phyloP scores from a whole-genome alignment of 1,140 invertebrate genomes.

The Drosophila tsacasi region DNA sequence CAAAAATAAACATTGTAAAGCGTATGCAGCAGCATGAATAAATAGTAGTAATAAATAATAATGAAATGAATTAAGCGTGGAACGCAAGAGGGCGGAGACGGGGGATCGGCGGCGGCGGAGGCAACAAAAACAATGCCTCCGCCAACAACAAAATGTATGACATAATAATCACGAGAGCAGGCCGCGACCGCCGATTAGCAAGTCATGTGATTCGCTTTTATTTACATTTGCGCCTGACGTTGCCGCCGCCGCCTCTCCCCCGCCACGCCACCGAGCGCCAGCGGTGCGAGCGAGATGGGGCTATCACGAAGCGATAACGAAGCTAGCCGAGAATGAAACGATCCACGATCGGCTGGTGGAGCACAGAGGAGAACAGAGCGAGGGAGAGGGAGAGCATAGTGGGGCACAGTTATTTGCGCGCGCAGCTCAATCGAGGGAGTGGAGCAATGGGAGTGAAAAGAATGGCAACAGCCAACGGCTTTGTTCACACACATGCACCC shows the following conservation, averaged over 20 bases:
- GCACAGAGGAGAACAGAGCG: conserved; percentile 1
- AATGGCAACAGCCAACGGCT: conserved; percentile 4
- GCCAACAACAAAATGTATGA: conserved; percentile 81
- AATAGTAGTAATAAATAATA: conserved; percentile 80
- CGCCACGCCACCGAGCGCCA: background rate
- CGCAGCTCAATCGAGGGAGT: conserved; percentile 47
- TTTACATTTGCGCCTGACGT: conserved; percentile 82
- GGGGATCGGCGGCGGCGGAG: background rate
- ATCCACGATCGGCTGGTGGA: conserved; percentile 11
- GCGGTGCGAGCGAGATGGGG: conserved; percentile 27
- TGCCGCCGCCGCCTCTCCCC: conserved; percentile 32
- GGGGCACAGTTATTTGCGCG: conserved; percentile 59
- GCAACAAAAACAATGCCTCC: conserved; percentile 46
- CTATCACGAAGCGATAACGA: conserved; percentile 54
- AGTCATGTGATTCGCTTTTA: conserved; percentile 85
- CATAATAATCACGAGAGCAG: conserved; percentile 85
- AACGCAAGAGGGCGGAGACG: conserved; percentile 12
- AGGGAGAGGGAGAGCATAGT: conserved; percentile 15
- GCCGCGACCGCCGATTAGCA: conserved; percentile 84
- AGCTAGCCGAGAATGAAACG: conserved; percentile 41
- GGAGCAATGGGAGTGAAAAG: conserved; percentile 25
- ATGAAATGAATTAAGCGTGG: conserved; percentile 71
- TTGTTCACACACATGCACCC: conserved; percentile 28
- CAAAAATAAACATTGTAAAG: conserved; percentile 69
- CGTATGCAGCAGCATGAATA: conserved; percentile 57